Evolutionary conservation across 2,797 vertebrate genomes (phyloP).

Genomic region (Liasis olivaceus): DNA sequence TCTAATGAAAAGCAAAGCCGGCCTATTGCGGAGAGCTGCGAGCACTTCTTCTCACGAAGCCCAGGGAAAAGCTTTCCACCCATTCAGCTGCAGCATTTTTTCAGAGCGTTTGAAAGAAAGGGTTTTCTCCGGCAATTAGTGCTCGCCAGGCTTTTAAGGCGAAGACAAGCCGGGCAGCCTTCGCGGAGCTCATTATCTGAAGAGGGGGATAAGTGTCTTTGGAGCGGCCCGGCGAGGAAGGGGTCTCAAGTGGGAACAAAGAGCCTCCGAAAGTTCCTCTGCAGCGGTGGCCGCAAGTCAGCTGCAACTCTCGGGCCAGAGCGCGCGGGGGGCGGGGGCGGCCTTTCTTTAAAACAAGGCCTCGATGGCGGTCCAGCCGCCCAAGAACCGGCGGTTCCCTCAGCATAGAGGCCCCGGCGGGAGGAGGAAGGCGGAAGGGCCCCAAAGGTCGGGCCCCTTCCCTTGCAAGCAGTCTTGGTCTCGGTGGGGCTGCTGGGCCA

Average conservation of each 20-base stretch:
- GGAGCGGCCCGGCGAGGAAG: background rate
- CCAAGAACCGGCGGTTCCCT: background rate
- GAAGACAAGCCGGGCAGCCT: background rate
- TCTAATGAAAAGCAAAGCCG: background rate
- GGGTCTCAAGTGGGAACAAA: slow-evolving; percentile 14
- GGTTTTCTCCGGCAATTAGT: background rate
- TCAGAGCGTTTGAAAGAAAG: background rate
- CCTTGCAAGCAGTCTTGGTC: background rate
- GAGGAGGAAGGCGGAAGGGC: background rate
- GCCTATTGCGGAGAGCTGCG: background rate
- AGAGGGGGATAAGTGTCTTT: slow-evolving; percentile 13
- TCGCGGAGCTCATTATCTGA: slow-evolving; percentile 15
- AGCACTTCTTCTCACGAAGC: background rate
- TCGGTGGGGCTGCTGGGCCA: background rate
- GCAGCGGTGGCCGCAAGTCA: background rate
- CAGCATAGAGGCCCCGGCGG: background rate
- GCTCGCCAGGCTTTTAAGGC: background rate
- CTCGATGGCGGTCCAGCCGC: background rate
- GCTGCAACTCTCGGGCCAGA: background rate
- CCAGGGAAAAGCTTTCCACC: background rate
- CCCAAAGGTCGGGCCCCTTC: background rate
- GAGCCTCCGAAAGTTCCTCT: background rate
- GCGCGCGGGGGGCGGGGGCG: background rate
- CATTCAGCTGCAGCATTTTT: background rate
- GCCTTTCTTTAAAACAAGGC: background rate